A percentile compares a stretch with the other conserved stretches of the same genome.
Evolutionary conservation across 2,888 invertebrate species (phyloP).

Genomic region (Hermaeophaga mercurialis): DNA sequence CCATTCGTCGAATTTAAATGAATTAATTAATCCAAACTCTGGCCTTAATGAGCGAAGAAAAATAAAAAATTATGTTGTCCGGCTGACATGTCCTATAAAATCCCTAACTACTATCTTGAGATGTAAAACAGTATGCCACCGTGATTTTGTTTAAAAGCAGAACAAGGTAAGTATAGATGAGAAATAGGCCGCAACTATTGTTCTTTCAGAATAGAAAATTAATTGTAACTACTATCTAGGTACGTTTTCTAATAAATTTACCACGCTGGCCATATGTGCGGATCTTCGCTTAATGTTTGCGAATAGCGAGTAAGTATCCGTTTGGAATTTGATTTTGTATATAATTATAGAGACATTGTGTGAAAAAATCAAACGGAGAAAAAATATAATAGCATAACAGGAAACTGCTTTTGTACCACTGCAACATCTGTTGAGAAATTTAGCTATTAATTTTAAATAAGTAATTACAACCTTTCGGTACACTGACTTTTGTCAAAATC

Average conservation of each 20-base stretch:
- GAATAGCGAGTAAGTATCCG: background rate
- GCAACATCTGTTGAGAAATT: too few species aligned
- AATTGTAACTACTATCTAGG: conserved; percentile 23
- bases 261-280: conserved; percentile 21
- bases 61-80: too few species aligned
- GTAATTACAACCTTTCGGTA: too few species aligned
- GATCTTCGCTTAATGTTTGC: background rate
- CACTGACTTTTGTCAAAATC: too few species aligned
- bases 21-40: too few species aligned
- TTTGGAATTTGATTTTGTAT: background rate
- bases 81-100: too few species aligned
- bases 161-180: conserved; percentile 20
- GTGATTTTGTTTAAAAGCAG: conserved; percentile 5
- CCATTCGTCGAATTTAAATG: too few species aligned
- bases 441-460: too few species aligned
- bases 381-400: background rate
- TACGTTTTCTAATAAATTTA: conserved; percentile 20
- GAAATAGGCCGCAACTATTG: conserved; percentile 27
- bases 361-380: background rate
- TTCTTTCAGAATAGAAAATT: conserved; percentile 24
- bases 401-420: background rate
- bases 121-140: background rate
- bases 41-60: too few species aligned
- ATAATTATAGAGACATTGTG: background rate
- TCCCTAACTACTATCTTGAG: too few species aligned